A percentile compares a stretch with the other conserved stretches of the same genome.
phyloP scores from a whole-genome alignment of 1,140 invertebrate species.

The Heliconius hermathena region DNA sequence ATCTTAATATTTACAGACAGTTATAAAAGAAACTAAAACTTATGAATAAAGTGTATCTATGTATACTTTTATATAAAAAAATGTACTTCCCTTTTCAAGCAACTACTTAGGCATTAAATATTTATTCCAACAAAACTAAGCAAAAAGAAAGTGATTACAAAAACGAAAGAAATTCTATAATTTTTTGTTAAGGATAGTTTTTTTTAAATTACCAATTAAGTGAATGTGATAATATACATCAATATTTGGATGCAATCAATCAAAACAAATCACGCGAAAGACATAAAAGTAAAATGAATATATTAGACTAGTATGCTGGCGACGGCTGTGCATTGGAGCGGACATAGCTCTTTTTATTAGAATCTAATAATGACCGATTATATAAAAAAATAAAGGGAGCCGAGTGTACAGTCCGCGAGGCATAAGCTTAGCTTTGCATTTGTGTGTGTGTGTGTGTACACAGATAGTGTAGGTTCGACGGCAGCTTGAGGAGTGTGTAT shows the following conservation, averaged over 20 bases:
- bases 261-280: conserved; percentile 80
- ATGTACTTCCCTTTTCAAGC: background rate
- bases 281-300: conserved; percentile 79
- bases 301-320: conserved; percentile 67
- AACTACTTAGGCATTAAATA: background rate
- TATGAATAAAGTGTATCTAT: background rate
- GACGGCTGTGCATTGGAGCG: conserved; percentile 61
- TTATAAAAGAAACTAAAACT: background rate
- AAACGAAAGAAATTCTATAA: background rate
- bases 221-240: conserved; percentile 66
- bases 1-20: background rate
- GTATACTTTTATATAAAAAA: background rate
- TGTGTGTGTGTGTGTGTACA: no score
- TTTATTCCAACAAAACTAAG: background rate
- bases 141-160: background rate
- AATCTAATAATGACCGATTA: conserved; percentile 71
- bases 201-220: background rate
- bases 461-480: no score
- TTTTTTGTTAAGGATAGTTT: background rate
- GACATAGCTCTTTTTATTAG: conserved; percentile 60
- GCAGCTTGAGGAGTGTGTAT: no score
- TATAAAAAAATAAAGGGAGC: conserved; percentile 59
- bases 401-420: conserved; percentile 38
- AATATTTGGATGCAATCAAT: conserved; percentile 80
- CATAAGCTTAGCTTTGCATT: no score